Base-by-base conservation (phyloP, 2,888 invertebrate genomes). In the Drosophila melanocephala region DNA sequence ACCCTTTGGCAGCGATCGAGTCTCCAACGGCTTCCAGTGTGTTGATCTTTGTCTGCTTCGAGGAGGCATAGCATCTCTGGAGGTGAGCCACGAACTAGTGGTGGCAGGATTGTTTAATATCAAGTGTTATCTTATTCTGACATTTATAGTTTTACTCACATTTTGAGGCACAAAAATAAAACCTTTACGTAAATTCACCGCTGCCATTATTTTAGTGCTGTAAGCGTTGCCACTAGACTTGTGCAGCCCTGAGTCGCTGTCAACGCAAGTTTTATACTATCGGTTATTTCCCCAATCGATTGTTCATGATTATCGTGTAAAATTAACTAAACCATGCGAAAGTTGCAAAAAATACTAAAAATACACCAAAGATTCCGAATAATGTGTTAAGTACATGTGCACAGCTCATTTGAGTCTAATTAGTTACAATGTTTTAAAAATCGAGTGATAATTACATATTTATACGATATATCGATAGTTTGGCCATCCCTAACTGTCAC, bases 1-100 rank as follows among this genome's bases (percentile, higher is more conserved):
- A 96, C 96, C 96, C 96, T 95, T 95, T 95, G 37, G 96, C 94
- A 78, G 96, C 95, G 87, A 96, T 93, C 57, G 96, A 96, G 92
- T 95, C 94, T 58, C 95, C 95, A 71, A 95, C 94, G 44, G 96
- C 93, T 68, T 94, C 93, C 78, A 95, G 90, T 85, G 93, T 93
- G 71, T 94, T 93, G 75, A 92, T 92, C 70, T 94, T 94, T 73
- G 92, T 92, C 63, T 91, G 91, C 37, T 92, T 94, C 92, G 90
- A 93, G 91, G 93, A 93, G 33, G 87, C 87, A 63, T 85, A 92
- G 63, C 77, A 79, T 76, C 78, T 86, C 50, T 65, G 73, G 52
- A 75, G 63, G 28, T 57, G 71, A 26, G 71, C 82, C 28, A 68
- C 72, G 47, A 80, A 14, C 84, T 84, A 47, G 44, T 47, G 58